Base-by-base conservation (phyloP, 2,888 invertebrate species). In the Rugalucina vietnamica region DNA sequence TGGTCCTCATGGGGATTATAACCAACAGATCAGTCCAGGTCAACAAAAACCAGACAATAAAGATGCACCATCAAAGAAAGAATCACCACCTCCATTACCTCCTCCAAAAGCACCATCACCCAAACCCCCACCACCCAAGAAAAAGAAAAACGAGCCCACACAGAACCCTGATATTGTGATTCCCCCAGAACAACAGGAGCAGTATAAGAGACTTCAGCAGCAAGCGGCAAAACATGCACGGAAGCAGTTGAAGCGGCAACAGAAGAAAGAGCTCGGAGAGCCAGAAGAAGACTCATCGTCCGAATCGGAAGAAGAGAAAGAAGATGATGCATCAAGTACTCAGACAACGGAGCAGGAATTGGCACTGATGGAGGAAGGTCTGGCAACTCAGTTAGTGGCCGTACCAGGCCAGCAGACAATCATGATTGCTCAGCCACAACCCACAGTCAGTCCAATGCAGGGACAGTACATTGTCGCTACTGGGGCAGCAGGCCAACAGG, bases 141-240 rank as follows among this genome's bases (percentile, higher is more conserved):
- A 90, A 81, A 91, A 91, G 70, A 90, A 92, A 74, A 91, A 90
- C 49, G 87, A 86, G 21, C 88, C 87, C 27, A 90, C 90, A 32
- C 90, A 90, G 80, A 90, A 90, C 77, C 90, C 90, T 10, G 88
- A 87, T 29, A 89, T 90, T 85, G 90, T 90, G 37, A 93, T 94
- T 76, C 94, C 94, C 24, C 93, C 94, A 18, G 94, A 94, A 80
- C 93, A 94, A 81, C 93, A 89, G 43, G 94, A 93, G 74, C 93
- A 92, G 84, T 94, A 94, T 81, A 91, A 93, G 75, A 91, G 89
- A 50, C 88, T 94, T 29, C 93, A 93, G 96, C 78, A 98, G 95
- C 88, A 98, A 96, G 94, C 98, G 97, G 92, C 98, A 95, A 90
- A 98, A 96, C 94, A 98, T 95, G 90, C 98, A 97, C 90, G 98